Evolutionary conservation across 2,888 invertebrate species (phyloP).

Genomic region (Clitarchus hookeri): DNA sequence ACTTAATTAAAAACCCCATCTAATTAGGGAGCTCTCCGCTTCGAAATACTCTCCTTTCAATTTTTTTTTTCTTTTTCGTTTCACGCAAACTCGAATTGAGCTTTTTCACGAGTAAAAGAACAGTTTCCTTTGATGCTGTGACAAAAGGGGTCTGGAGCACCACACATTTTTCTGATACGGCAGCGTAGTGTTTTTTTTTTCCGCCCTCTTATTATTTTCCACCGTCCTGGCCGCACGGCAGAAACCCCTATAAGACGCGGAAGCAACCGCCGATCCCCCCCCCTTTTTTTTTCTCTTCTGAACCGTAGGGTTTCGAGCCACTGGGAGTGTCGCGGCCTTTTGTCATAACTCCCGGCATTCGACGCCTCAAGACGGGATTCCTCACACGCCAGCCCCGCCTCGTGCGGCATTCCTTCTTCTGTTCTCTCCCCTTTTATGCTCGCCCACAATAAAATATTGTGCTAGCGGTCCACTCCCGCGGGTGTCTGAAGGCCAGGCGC

Average conservation of each 20-base stretch:
- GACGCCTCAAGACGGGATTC: neutral
- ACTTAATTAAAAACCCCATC: no score
- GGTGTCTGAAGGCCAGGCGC: neutral
- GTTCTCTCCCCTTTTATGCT: neutral
- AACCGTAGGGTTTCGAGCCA: no score
- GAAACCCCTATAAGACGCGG: neutral
- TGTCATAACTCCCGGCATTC: neutral
- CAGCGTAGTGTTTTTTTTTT: neutral
- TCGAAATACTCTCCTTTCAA: no score
- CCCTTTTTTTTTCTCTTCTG: no score
- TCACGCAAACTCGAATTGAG: no score
- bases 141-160: neutral
- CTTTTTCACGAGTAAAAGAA: no score
- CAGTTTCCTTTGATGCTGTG: neutral
- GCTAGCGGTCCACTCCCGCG: neutral
- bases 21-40: no score
- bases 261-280: neutral
- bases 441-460: slow-evolving; percentile 14
- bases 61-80: no score
- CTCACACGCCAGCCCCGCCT: neutral
- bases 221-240: neutral
- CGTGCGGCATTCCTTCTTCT: neutral
- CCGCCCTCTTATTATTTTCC: neutral
- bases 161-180: neutral
- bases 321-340: neutral